These are phyloP conservation scores for Heliconius ethilla DNA, from an alignment of 2,888 invertebrate species.

Conservation along the genomic window DNA sequence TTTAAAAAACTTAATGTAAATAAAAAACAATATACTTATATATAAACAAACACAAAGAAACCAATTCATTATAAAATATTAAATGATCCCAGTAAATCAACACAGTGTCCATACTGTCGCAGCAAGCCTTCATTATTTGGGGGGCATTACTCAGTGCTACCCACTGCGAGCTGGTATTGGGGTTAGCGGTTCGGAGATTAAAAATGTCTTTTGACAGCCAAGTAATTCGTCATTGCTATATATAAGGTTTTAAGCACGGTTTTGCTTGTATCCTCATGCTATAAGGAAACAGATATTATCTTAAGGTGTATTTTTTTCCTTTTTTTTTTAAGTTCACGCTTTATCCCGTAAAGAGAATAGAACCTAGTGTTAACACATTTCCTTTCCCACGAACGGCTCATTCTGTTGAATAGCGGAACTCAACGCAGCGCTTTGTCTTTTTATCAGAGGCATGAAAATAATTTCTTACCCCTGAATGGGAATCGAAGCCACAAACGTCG, in stretches of 20 bases:
- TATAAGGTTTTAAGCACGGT: neutral
- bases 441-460: no score
- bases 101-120: conserved; percentile 37
- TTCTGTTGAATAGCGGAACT: no score
- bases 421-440: no score
- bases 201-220: neutral
- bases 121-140: conserved; percentile 35
- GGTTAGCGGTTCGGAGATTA: conserved; percentile 3
- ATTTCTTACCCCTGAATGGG: no score
- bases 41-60: conserved; percentile 3
- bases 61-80: conserved; percentile 29
- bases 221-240: neutral
- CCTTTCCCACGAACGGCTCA: no score
- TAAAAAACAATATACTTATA: neutral
- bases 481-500: no score
- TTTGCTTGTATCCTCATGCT: neutral
- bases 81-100: conserved; percentile 34
- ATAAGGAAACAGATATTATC: neutral
- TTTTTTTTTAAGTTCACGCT: no score
- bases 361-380: no score
- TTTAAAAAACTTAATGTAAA: neutral
- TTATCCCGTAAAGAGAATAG: no score
- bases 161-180: conserved; percentile 19
- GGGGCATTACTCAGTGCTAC: conserved; percentile 22
- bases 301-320: neutral